A percentile compares a stretch with the other conserved stretches of the same genome.
phyloP scores from a whole-genome alignment of 2,113 vertebrate genomes.

The Phyllostomus discolor region DNA sequence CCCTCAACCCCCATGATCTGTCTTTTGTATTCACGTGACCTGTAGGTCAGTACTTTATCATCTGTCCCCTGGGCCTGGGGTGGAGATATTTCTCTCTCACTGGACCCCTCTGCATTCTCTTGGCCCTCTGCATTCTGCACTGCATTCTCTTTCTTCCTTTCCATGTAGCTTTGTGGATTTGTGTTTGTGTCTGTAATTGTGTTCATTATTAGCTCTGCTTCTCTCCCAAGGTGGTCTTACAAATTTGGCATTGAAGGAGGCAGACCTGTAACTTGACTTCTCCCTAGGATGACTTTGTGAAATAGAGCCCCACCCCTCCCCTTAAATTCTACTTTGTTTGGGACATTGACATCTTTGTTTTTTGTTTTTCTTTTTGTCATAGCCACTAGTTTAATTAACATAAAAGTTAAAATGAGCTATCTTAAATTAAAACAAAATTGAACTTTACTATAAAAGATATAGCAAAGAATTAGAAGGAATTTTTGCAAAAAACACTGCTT shows the following conservation, averaged over 20 bases:
- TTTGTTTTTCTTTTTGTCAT: too few relatives aligned
- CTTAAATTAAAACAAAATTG: neutral
- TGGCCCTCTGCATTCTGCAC: neutral
- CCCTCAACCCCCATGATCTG: neutral
- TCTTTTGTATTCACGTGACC: neutral
- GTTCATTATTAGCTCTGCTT: neutral
- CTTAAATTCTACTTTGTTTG: neutral
- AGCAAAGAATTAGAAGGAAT: neutral
- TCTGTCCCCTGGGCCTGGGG: neutral
- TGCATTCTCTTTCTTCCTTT: neutral
- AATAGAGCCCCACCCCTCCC: neutral
- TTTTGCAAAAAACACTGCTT: neutral
- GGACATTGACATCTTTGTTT: neutral
- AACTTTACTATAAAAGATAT: neutral
- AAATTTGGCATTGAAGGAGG: neutral
- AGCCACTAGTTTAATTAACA: neutral
- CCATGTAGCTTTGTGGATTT: neutral
- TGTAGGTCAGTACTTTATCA: neutral
- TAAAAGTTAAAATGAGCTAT: neutral
- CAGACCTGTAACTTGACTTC: neutral
- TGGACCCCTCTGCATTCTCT: neutral
- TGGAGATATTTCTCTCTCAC: neutral
- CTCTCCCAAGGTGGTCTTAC: neutral
- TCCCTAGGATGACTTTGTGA: neutral
- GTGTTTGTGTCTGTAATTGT: neutral